Evolutionary conservation across 2,113 vertebrate genomes (phyloP).

Genomic region (Callaeas wilsoni): DNA sequence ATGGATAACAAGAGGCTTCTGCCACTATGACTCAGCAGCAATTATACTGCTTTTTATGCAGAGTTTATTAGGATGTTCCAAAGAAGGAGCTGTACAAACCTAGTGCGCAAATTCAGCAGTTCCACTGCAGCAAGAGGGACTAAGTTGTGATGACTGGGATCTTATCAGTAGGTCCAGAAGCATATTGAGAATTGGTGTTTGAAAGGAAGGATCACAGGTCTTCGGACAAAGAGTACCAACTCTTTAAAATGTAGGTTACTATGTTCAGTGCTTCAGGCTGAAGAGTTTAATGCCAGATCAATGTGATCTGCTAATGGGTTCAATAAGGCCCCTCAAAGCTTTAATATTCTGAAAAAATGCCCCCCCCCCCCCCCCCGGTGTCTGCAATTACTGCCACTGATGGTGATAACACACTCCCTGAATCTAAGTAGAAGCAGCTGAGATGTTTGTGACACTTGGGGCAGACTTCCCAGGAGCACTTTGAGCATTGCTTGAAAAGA

Average conservation of each 20-base stretch:
- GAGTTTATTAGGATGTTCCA: not conserved
- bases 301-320: not conserved
- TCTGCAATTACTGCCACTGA: constrained; percentile 22
- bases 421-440: constrained; percentile 33
- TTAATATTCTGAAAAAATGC: not conserved
- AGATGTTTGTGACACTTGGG: constrained; percentile 34
- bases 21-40: constrained; percentile 1
- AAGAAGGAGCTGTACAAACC: not conserved
- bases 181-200: not conserved
- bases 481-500: constrained; percentile 1
- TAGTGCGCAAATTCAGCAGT: not conserved
- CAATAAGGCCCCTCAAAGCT: constrained; percentile 6
- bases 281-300: constrained; percentile 19
- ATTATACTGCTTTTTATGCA: not conserved
- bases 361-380: not conserved
- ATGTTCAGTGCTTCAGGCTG: not conserved
- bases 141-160: not conserved
- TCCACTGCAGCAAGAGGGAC: not conserved
- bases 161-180: not conserved
- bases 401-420: constrained; percentile 17
- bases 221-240: not conserved
- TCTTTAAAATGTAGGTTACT: not conserved
- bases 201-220: not conserved
- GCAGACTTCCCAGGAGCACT: constrained; percentile 20
- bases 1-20: not conserved